Base-by-base conservation (phyloP, 2,113 vertebrate genomes). In the Chroicocephalus ridibundus region DNA sequence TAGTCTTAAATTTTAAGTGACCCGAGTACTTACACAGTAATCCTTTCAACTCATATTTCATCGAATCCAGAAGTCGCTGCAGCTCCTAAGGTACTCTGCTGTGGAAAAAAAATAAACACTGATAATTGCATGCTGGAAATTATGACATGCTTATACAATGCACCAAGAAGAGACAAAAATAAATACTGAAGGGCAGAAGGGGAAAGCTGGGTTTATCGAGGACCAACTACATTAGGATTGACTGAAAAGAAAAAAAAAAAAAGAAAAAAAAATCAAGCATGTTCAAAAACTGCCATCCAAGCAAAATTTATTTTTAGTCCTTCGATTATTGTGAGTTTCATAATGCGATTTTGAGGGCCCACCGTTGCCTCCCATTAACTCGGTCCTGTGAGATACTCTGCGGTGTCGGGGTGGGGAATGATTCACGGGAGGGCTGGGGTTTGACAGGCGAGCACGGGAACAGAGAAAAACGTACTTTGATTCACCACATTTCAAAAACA, bases 51-150 rank as follows among this genome's bases (percentile, higher is more conserved):
- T 93, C 84, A 2, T 60, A 64, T 95, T 97, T 91, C 89, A 91
- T 90, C 77, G 91, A 91, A 95, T 95, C 87, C 93, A 88, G 91
- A 88, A 96, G 81, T 92, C 80, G 29, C 2, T 49, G 55, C 15
- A 87, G 89, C 93, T 97, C 68, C 55, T 91, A 83, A 92, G 89
- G 84, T 94, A 85, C 87, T 90, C 84, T 60, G 78, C 91, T 95
- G 77, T 66, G 81, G 94, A 55, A 91, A 93, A 85, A 75, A 88
- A 93, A 79, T 11, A 76, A 89, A 70, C 70, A 86, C 34, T 86
- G 71, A 47, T 90, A 97, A 96, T 91, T 91, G 93, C 82, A 91
- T 18, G 64, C 82, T 97, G 75, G 82, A 94, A 96, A 93, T 94
- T 80, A 93, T 38, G 78, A 77, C 75, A 54, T 51, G 89, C 88